Evolutionary conservation across 2,113 vertebrate genomes (phyloP).

Genomic region (Gambusia holbrooki): DNA sequence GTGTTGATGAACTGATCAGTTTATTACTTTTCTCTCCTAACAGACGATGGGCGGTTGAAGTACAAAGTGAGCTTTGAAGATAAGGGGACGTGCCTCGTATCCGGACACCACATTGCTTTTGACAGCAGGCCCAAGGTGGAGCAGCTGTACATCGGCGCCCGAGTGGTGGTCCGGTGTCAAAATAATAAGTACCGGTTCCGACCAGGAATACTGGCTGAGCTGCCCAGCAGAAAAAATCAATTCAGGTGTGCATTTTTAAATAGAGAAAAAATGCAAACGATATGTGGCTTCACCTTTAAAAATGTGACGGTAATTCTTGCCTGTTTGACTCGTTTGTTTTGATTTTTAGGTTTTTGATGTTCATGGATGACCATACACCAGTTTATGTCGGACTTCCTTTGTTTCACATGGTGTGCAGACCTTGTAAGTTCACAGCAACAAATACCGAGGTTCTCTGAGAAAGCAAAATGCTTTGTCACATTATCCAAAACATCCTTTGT

Average conservation of each 20-base stretch:
- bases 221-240: conserved; percentile 91
- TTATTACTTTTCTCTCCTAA: not conserved
- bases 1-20: not conserved
- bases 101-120: conserved; percentile 91
- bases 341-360: conserved; percentile 88
- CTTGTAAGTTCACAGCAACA: conserved; percentile 80
- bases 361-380: conserved; percentile 88
- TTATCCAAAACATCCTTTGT: no score
- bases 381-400: conserved; percentile 86
- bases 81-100: conserved; percentile 89
- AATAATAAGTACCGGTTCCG: conserved; percentile 84
- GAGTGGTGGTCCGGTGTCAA: conserved; percentile 89
- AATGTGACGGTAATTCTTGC: no score
- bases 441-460: not conserved
- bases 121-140: conserved; percentile 80
- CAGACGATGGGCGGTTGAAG: conserved; percentile 82
- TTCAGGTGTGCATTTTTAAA: conserved; percentile 76
- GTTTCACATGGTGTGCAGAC: conserved; percentile 86
- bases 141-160: conserved; percentile 86
- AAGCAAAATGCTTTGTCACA: no score
- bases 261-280: not conserved
- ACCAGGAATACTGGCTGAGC: conserved; percentile 88
- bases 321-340: not conserved
- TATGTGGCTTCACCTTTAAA: not conserved
- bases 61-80: conserved; percentile 92